Base-by-base conservation (phyloP, 2,797 vertebrate genomes). In the Scolopax rusticola region DNA sequence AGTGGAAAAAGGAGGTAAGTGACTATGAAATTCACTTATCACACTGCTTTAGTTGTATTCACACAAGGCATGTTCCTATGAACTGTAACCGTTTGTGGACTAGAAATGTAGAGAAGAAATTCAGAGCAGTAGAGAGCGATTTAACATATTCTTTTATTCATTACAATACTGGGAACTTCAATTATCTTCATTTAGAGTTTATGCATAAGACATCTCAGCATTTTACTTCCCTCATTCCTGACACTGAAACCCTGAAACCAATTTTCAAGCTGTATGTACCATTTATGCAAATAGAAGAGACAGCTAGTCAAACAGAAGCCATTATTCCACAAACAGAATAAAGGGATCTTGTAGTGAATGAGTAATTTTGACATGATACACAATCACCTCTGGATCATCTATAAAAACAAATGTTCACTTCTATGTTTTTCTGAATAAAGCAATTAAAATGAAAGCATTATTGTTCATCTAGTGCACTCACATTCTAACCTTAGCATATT, bases 221-320 rank as follows among this genome's bases (percentile, higher is more conserved):
- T 93, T 93, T 85, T 48, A 70, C 69, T 95, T 94, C 93, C 64
- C 40, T 90, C 81, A 95, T 90, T 95, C 87, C 90, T 89, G 83
- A 93, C 87, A 96, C 50, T 32, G 84, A 96, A 59, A 95, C 69
- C 53, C 83, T 94, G 93, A 97, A 85, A 95, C 69, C 85, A 95
- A 89, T 95, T 97, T 84, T 91, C 68, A 93, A 95, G 83, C 81
- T 94, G 53, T 73, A 82, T 65, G 73, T 76, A 53, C 77, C 90
- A 89, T 78, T 95, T 92, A 94, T 93, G 92, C 91, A 96, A 97
- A 95, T 86, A 86, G 40, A 67, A 88, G 53, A 97, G 91, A 89
- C 90, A 91, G 45, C 61, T 84, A 82, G 82, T 95, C 78, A 97
- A 93, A 90, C 8, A 89, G 77, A 95, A 85, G 80, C 75, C 67